A percentile compares a stretch with the other conserved stretches of the same genome.
Evolutionary conservation across 2,113 vertebrate genomes (phyloP).

Genomic region (Odontesthes bonariensis): DNA sequence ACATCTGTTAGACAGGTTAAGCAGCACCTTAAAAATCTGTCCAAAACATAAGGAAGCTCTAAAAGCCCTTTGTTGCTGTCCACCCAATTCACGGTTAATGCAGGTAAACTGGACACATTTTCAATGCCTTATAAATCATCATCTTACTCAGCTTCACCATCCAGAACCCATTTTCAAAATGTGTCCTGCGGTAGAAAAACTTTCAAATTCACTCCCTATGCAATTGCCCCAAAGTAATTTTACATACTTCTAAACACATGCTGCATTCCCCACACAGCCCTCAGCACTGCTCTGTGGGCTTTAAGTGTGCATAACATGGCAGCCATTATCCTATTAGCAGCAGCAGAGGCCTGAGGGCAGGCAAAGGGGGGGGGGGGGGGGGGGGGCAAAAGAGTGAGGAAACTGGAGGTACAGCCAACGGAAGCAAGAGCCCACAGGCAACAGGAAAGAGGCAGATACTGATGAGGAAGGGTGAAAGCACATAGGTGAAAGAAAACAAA

Average conservation of each 20-base stretch:
- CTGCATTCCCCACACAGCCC: constrained; percentile 48
- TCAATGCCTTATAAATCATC: constrained; percentile 36
- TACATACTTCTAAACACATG: constrained; percentile 30
- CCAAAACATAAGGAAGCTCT: constrained; percentile 20
- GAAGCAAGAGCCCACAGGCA: constrained; percentile 3
- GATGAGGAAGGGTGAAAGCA: constrained; percentile 12
- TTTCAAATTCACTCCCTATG: not conserved
- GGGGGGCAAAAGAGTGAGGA: constrained; percentile 13
- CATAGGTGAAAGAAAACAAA: constrained; percentile 10
- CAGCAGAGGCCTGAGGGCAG: constrained; percentile 66
- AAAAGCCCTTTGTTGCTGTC: constrained; percentile 45
- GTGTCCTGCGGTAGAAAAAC: not conserved
- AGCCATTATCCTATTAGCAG: constrained; percentile 84
- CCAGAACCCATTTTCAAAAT: not conserved
- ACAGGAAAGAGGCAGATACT: constrained; percentile 7
- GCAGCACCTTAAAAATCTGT: constrained; percentile 30
- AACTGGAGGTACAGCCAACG: constrained; percentile 24
- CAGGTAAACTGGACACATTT: constrained; percentile 36
- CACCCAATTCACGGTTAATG: constrained; percentile 34
- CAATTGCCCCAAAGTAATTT: constrained; percentile 23
- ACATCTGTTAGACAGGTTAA: constrained; percentile 64
- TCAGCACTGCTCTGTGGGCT: constrained; percentile 66
- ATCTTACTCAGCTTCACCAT: not conserved
- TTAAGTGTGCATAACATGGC: constrained; percentile 82
- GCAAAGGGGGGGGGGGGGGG: constrained; percentile 3